Conservation (phyloP, 2,888 invertebrate species). For the Biston betularia region DNA sequence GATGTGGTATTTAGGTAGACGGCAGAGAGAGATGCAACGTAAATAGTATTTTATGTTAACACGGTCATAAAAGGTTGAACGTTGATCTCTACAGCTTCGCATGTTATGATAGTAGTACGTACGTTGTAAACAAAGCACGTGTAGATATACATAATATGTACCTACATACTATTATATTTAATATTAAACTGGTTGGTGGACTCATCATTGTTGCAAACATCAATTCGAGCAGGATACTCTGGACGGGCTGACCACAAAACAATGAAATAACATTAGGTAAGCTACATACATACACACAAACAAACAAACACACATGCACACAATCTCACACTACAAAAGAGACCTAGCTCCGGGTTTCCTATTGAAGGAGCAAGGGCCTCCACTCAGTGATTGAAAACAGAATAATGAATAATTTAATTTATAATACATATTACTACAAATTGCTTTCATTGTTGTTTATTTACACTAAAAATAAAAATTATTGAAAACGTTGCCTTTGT, state of each 20-base stretch:
- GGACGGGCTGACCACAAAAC: too few species aligned
- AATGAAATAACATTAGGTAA: too few species aligned
- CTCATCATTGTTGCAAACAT: background rate
- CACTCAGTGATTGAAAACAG: too few species aligned
- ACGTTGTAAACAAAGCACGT: conserved; percentile 22
- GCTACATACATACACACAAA: too few species aligned
- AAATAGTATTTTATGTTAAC: conserved; percentile 4
- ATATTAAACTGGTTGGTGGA: too few species aligned
- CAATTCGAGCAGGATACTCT: background rate
- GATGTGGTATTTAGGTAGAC: conserved; percentile 33
- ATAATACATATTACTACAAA: background rate
- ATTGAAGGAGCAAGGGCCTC: too few species aligned
- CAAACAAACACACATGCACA: too few species aligned
- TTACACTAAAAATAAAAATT: conserved; percentile 10
- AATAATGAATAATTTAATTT: too few species aligned
- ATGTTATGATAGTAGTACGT: background rate
- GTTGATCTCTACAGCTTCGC: conserved; percentile 14
- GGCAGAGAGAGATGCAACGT: conserved; percentile 4
- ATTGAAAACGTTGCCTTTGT: conserved; percentile 6
- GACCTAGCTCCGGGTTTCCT: too few species aligned
- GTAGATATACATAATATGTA: background rate
- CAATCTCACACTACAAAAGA: too few species aligned
- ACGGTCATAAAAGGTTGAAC: conserved; percentile 19
- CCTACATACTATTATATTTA: too few species aligned
- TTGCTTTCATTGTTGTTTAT: conserved; percentile 15